phyloP scores from a whole-genome alignment of 2,888 invertebrate genomes.

The Platerodrilus igneus region DNA sequence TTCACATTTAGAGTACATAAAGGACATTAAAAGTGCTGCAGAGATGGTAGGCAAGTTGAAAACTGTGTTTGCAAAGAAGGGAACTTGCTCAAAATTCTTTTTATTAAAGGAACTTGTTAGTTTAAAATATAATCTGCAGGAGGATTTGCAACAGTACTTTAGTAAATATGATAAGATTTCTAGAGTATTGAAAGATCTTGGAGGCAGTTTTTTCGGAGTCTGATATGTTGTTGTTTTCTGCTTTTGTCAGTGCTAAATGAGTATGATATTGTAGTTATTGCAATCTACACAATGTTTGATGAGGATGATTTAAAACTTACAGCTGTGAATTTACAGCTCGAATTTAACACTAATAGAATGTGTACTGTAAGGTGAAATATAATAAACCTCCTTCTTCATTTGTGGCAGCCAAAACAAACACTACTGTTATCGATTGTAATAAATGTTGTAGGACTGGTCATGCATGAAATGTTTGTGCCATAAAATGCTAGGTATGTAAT shows the following conservation, averaged over 20 bases:
- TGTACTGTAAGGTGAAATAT: no score
- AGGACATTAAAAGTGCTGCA: neutral
- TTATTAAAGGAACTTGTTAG: conserved; percentile 3
- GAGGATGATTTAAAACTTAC: conserved; percentile 21
- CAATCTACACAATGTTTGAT: conserved; percentile 25
- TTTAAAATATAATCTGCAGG: conserved; percentile 2
- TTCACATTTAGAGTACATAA: conserved; percentile 8
- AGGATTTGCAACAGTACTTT: conserved; percentile 30
- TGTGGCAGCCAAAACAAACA: conserved; percentile 17
- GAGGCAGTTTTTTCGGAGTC: conserved; percentile 39
- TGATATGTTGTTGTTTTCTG: conserved; percentile 34
- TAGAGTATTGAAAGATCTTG: conserved; percentile 36
- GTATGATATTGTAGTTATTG: conserved; percentile 28
- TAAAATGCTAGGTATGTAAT: conserved; percentile 1
- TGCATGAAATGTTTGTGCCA: conserved; percentile 33
- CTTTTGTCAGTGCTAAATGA: conserved; percentile 26
- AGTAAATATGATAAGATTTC: conserved; percentile 37
- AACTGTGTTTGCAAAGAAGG: conserved; percentile 1
- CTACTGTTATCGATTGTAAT: conserved; percentile 34
- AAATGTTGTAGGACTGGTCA: conserved; percentile 37
- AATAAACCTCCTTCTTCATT: conserved; percentile 5
- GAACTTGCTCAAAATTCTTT: conserved; percentile 8
- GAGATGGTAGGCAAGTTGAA: conserved; percentile 1
- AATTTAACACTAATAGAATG: conserved; percentile 14
- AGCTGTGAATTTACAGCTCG: conserved; percentile 22